Conservation (phyloP, 2,888 invertebrate genomes). For the Galeruca laticollis region DNA sequence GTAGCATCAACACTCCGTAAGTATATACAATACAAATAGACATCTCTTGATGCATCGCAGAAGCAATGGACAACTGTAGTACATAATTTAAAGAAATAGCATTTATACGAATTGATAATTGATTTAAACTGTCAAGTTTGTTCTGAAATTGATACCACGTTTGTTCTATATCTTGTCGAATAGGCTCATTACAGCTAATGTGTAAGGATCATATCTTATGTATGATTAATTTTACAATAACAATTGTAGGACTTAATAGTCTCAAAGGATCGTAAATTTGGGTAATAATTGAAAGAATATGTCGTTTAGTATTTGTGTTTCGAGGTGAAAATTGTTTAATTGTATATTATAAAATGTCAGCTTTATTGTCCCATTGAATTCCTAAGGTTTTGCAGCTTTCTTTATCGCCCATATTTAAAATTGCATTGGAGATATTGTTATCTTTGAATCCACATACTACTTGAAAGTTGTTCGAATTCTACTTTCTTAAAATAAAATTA, state of each 20-base stretch:
- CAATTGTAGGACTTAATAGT: constrained; percentile 25
- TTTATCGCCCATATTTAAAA: constrained; percentile 13
- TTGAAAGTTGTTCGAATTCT: background rate
- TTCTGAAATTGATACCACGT: constrained; percentile 14
- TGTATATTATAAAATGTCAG: constrained; percentile 29
- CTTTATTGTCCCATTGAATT: constrained; percentile 29
- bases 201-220: constrained; percentile 34
- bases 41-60: no score
- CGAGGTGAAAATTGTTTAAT: background rate
- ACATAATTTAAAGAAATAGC: background rate
- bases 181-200: background rate
- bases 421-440: constrained; percentile 19
- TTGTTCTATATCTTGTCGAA: constrained; percentile 29
- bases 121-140: constrained; percentile 14
- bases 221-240: constrained; percentile 32
- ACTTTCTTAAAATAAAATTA: background rate
- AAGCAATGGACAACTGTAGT: no score
- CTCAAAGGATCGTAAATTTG: constrained; percentile 41
- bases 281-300: constrained; percentile 31
- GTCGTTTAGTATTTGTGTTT: constrained; percentile 24
- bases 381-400: constrained; percentile 38
- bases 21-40: no score
- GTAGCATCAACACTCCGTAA: background rate
- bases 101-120: constrained; percentile 27
- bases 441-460: background rate